A percentile compares a stretch with the other conserved stretches of the same genome.
These are phyloP conservation scores for Phallusia fumigata DNA, from an alignment of 23 tunicate species.

Conservation along the genomic window DNA sequence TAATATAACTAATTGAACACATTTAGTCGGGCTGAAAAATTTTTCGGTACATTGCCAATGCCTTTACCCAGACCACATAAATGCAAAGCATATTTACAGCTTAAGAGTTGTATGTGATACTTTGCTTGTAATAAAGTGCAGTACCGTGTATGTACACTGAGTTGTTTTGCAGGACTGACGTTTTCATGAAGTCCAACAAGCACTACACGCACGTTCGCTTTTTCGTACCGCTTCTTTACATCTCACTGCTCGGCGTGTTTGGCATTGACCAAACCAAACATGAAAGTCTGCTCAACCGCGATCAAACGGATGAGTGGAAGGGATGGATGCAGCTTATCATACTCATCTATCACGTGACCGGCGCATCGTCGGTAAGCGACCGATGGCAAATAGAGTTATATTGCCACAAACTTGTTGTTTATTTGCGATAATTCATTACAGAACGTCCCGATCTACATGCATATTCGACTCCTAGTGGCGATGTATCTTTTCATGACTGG, in stretches of 20 bases:
- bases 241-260: constrained; percentile 62
- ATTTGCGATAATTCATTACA: constrained; percentile 12
- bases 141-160: too few relatives aligned
- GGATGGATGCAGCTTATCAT: constrained; percentile 93
- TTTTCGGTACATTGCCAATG: too few relatives aligned
- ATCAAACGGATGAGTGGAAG: constrained; percentile 92
- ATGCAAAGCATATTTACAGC: too few relatives aligned
- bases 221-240: constrained; percentile 74
- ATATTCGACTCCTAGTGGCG: constrained; percentile 60
- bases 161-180: constrained; percentile 51
- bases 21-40: too few relatives aligned
- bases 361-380: constrained; percentile 58
- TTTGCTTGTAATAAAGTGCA: too few relatives aligned
- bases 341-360: constrained; percentile 80
- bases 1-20: too few relatives aligned
- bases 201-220: constrained; percentile 71
- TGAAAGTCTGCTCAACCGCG: constrained; percentile 49
- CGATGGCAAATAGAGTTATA: not conserved
- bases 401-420: not conserved
- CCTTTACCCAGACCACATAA: too few relatives aligned
- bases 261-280: constrained; percentile 59
- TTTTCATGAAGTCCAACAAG: constrained; percentile 89
- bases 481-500: constrained; percentile 92
- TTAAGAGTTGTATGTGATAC: too few relatives aligned
- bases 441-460: constrained; percentile 75